Evolutionary conservation across 1,140 invertebrate species (phyloP).

Genomic region (Dryas iulia): DNA sequence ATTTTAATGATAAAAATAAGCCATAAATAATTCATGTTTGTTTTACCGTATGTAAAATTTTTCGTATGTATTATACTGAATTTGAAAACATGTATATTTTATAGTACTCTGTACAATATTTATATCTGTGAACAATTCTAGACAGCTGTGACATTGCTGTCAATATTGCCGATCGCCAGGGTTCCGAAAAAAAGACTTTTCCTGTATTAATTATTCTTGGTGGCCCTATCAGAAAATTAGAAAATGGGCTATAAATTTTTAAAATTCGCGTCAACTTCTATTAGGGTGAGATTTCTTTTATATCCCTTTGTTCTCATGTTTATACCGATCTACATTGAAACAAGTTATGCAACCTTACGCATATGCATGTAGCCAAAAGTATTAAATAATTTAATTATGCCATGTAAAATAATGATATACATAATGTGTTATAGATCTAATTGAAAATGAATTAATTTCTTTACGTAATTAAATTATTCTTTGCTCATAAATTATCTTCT

Average conservation of each 20-base stretch:
- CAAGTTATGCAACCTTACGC: conserved; percentile 45
- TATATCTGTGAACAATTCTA: background rate
- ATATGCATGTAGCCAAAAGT: background rate
- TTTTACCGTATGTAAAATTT: background rate
- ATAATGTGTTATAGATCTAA: background rate
- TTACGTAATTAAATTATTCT: background rate
- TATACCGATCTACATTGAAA: conserved; percentile 8
- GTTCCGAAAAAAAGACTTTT: conserved; percentile 40
- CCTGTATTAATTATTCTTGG: conserved; percentile 29
- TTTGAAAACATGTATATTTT: background rate
- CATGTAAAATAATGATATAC: background rate
- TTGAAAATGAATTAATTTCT: background rate
- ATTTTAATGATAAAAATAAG: background rate
- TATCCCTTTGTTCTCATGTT: background rate
- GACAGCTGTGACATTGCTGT: conserved; percentile 33
- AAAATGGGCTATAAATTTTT: conserved; percentile 71
- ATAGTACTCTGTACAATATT: background rate
- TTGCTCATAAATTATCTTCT: conserved; percentile 14
- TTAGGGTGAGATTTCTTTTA: conserved; percentile 54
- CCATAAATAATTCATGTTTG: background rate
- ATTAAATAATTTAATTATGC: conserved; percentile 1
- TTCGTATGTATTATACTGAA: background rate
- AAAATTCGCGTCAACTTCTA: conserved; percentile 60
- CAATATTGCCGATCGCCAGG: conserved; percentile 55
- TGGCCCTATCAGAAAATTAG: conserved; percentile 24